Evolutionary conservation across 2,888 invertebrate species (phyloP), one percentile per base, ranked within the genome.

Genomic region (Diaperis boleti): DNA sequence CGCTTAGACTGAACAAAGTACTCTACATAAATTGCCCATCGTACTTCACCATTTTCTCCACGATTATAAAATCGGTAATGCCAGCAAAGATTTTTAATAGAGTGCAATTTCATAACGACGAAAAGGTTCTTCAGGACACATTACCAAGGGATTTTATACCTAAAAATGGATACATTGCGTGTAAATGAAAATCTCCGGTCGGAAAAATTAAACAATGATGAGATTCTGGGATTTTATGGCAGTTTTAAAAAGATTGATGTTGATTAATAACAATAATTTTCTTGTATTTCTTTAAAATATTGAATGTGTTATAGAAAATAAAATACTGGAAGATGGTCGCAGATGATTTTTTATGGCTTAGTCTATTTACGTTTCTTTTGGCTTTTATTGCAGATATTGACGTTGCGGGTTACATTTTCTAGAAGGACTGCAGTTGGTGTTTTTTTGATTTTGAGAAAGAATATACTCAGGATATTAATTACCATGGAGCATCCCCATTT

Each of bases 141-240:
- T 20, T 76, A 14, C 76, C 76, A 3, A 61, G 59, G 41, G 74
- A 76, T 20, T 75, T 42, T 42, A 5, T 17, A 42, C n/a, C 17
- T 3, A 61, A 60, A 41, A 8, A 8, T 37, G 14, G 37, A 37
- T 13, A 37, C 11, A 5, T 14, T 37, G 14, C 10, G 66, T 70
- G 10, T 78, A 76, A 76, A 45, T 72, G 22, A 52, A 68, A 42
- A 72, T 18, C 10, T 35, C 2, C n/a, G 29, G 33, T 15, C 42
- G 5, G 13, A 37, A 10, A 17, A 20, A n/a, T 14, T 42, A 3
- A 7, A 42, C 5, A 42, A 42, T 10, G 42, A 42, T 18, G 42
- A 42, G 14, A 20, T 14, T 39, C 13, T 39, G 39, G 39, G 39
- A 13, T 39, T 39, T 13, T 39, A 39, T 39, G 39, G 39, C 10